Conservation (phyloP, 2,113 vertebrate species). For the Scalopus aquaticus region DNA sequence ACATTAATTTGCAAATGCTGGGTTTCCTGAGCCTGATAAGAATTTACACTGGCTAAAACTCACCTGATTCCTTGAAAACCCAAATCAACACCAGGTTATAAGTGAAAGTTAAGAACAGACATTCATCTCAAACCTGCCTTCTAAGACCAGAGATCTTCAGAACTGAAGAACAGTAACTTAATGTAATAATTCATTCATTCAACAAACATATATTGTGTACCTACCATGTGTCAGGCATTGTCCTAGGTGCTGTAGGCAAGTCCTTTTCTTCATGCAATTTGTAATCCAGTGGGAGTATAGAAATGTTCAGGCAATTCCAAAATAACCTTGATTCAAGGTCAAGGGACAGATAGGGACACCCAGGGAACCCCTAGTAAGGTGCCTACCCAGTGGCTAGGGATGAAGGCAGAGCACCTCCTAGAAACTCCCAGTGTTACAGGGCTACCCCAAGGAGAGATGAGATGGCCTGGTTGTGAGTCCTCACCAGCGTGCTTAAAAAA, state of each 20-base stretch:
- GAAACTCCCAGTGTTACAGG: background rate
- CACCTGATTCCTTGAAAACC: constrained; percentile 74
- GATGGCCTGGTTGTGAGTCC: too few relatives aligned
- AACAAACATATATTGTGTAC: background rate
- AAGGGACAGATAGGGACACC: background rate
- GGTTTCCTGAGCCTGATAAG: constrained; percentile 57
- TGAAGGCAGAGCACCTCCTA: background rate
- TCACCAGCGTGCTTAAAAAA: too few relatives aligned
- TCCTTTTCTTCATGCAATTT: background rate
- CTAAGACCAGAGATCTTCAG: constrained; percentile 7
- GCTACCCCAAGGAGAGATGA: too few relatives aligned
- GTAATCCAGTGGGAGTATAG: background rate
- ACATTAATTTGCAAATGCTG: constrained; percentile 73
- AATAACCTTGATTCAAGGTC: background rate
- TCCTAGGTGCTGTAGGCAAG: background rate
- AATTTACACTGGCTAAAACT: constrained; percentile 73
- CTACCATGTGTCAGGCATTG: background rate
- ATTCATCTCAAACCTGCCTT: constrained; percentile 62
- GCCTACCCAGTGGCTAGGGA: background rate
- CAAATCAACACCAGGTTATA: constrained; percentile 76
- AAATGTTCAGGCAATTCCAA: background rate
- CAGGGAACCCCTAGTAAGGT: background rate
- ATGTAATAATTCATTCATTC: background rate
- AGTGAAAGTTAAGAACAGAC: constrained; percentile 69
- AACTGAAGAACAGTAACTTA: background rate